These are phyloP conservation scores for Marasmarcha lunaedactyla DNA, from an alignment of 2,888 invertebrate genomes.

Conservation along the genomic window DNA sequence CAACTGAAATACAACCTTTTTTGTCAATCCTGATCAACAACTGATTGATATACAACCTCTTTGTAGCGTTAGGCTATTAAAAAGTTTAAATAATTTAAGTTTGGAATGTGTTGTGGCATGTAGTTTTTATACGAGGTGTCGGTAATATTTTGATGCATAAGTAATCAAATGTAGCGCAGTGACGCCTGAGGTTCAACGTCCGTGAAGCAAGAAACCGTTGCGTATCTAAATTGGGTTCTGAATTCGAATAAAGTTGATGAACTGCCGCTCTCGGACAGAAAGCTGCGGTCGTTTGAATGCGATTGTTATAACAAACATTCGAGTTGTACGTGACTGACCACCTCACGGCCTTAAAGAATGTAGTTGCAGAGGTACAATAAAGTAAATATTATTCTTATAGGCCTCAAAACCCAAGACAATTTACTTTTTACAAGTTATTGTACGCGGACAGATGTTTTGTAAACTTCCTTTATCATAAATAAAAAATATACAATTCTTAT, in stretches of 20 bases:
- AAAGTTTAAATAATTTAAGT: slow-evolving; percentile 23
- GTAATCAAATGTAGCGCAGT: slow-evolving; percentile 49
- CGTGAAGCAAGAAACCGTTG: slow-evolving; percentile 60
- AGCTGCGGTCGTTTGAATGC: slow-evolving; percentile 14
- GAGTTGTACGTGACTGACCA: slow-evolving; percentile 36
- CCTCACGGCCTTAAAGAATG: neutral
- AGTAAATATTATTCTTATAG: no score
- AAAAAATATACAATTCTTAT: no score
- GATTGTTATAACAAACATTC: slow-evolving; percentile 30
- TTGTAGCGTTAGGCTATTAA: slow-evolving; percentile 25
- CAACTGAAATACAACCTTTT: slow-evolving; percentile 8
- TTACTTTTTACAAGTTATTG: no score
- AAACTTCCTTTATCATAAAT: no score
- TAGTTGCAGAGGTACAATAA: no score
- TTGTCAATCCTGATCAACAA: slow-evolving; percentile 17
- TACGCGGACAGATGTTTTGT: no score
- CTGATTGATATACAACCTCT: slow-evolving; percentile 31
- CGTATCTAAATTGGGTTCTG: slow-evolving; percentile 57
- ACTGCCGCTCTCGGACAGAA: slow-evolving; percentile 16
- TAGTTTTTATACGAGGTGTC: slow-evolving; percentile 26
- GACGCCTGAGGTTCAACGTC: slow-evolving; percentile 45
- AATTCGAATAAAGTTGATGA: slow-evolving; percentile 47
- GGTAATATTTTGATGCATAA: slow-evolving; percentile 60
- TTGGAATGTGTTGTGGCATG: slow-evolving; percentile 24
- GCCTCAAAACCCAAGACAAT: no score